Base-by-base conservation (phyloP, 2,113 vertebrate species). In the Crotalus horridus region DNA sequence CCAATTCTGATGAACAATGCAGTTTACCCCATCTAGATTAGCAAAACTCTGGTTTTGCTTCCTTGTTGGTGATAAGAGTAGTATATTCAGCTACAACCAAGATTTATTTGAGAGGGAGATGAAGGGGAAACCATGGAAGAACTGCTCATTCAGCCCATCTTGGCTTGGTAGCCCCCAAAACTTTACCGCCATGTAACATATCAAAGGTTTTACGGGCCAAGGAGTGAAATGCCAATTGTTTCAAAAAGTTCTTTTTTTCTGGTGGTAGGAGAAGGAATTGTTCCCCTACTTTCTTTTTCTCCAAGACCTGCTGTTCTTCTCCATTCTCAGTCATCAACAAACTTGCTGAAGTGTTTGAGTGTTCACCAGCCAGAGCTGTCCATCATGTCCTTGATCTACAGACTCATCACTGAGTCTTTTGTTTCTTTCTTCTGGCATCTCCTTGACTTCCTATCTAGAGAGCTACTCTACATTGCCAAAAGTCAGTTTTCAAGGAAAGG, bases 401-500 rank as follows among this genome's bases (percentile, higher is more conserved):
- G 97, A 92, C 95, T 94, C 1, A 2, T 97, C 26, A 64, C 96
- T 23, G 85, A 97, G 3, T 96, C 26, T 1, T 95, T 29, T 95
- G 92, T 10, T 98, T 98, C 91, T 88, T 98, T 29, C 97, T 12
- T 97, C 98, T 59, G 21, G 51, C 0, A 48, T 96, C 51, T 95
- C 96, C 0, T 93, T 97, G 17, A 54, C 95, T 43, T 98, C 96
- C n/a, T 97, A 98, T 59, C 53, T 94, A 96, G 96, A 94, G 0
- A 94, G 6, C 48, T 48, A 48, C 48, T 89, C 90, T 96, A 95
- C 6, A 87, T 98, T 17, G 94, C 97, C 13, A 94, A 94, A 89
- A 20, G 96, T 92, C 92, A 96, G 95, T 15, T 56, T 89, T 2
- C 96, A 48, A 48, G 48, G 48, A 48, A 8, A 48, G 48, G 48